A percentile compares a stretch with the other conserved stretches of the same genome.
Evolutionary conservation across 2,888 invertebrate genomes (phyloP).

Genomic region (Clistopyga incitator): DNA sequence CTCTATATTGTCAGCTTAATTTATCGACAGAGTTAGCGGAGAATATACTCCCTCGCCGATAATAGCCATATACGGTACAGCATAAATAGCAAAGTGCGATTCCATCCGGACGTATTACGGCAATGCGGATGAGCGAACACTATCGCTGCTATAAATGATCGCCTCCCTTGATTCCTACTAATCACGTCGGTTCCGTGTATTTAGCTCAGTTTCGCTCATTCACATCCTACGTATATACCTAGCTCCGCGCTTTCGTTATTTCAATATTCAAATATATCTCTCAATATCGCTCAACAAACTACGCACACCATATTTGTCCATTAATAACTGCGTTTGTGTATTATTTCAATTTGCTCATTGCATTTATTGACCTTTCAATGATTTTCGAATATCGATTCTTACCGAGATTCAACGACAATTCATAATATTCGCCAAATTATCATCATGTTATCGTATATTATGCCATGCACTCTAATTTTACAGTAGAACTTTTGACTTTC

Average conservation of each 20-base stretch:
- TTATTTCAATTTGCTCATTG: not conserved
- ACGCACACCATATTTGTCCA: not conserved
- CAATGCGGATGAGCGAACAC: slow-evolving; percentile 61
- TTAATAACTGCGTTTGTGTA: not conserved
- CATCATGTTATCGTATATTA: not conserved
- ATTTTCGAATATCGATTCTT: not conserved
- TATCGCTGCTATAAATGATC: slow-evolving; percentile 62
- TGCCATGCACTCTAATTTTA: not conserved
- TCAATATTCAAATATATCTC: not conserved
- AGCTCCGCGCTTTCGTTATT: not conserved
- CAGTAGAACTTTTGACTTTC: no score
- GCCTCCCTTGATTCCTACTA: slow-evolving; percentile 59
- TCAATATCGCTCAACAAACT: slow-evolving; percentile 3
- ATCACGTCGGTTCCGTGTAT: slow-evolving; percentile 56
- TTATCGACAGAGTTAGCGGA: slow-evolving; percentile 44
- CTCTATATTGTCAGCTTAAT: slow-evolving; percentile 27
- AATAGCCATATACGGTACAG: slow-evolving; percentile 24
- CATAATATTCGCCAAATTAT: not conserved
- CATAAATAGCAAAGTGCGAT: slow-evolving; percentile 45
- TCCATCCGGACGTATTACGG: slow-evolving; percentile 50
- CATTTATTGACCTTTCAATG: not conserved
- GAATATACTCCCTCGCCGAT: slow-evolving; percentile 42
- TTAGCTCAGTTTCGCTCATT: slow-evolving; percentile 22
- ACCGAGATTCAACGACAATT: not conserved
- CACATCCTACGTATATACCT: not conserved